Conservation (phyloP, 2,113 vertebrate species). For the Ptilonorhynchus violaceus region DNA sequence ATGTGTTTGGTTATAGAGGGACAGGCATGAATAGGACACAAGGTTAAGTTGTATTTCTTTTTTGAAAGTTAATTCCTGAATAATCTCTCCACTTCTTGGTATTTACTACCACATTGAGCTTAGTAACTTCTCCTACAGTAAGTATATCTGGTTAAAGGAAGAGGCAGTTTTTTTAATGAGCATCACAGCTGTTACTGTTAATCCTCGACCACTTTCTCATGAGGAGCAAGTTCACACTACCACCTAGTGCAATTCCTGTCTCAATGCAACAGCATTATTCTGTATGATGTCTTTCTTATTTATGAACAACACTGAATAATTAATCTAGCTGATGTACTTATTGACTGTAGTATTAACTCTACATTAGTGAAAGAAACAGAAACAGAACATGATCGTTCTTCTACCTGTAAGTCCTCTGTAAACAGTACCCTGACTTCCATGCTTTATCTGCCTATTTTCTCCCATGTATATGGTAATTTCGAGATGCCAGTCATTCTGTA, state of each 20-base stretch:
- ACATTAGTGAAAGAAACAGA: neutral
- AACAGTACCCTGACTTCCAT: neutral
- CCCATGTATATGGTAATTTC: neutral
- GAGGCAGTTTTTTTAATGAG: neutral
- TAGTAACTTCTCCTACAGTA: neutral
- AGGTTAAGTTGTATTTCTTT: neutral
- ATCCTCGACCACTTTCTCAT: neutral
- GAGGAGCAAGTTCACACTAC: slow-evolving; percentile 4
- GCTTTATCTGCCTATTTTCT: neutral
- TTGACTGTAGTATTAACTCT: neutral
- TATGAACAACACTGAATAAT: neutral
- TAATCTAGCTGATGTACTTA: neutral
- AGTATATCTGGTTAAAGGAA: neutral
- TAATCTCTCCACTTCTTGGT: neutral
- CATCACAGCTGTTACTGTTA: neutral
- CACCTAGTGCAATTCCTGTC: slow-evolving; percentile 29
- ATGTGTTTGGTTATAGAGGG: neutral
- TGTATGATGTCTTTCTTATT: neutral
- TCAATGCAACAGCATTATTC: neutral
- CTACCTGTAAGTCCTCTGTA: neutral
- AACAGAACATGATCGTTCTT: neutral
- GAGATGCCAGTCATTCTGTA: neutral
- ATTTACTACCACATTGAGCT: neutral
- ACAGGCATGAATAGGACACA: neutral
- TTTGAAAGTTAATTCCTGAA: neutral